These are phyloP conservation scores for Dichetophora obliterata DNA, from an alignment of 2,888 invertebrate species.

Conservation along the genomic window DNA sequence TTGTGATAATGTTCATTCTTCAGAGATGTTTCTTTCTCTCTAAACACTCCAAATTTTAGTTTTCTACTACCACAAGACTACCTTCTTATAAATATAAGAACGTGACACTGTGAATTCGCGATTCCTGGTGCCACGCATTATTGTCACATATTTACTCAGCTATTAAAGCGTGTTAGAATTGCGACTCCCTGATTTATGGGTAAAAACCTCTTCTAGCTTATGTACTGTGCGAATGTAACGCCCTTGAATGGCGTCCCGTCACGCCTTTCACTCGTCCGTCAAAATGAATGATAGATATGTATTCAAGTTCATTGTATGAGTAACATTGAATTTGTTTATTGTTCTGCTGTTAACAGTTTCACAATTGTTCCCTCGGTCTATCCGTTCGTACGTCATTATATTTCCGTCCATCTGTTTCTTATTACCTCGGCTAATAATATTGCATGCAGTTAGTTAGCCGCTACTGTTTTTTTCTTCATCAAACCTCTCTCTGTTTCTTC, in stretches of 20 bases:
- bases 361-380: neutral
- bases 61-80: too few species aligned
- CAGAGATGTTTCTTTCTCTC: too few species aligned
- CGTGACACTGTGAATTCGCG: too few species aligned
- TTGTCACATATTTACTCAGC: constrained; percentile 1
- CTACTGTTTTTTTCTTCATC: neutral
- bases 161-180: neutral
- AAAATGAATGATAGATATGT: neutral
- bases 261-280: neutral
- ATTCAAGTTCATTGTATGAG: neutral
- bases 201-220: neutral
- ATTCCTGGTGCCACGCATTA: too few species aligned
- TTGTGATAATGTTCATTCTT: too few species aligned
- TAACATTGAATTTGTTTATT: constrained; percentile 3
- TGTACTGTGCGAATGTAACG: neutral
- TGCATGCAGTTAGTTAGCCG: neutral
- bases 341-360: neutral
- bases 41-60: too few species aligned
- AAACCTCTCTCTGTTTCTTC: neutral
- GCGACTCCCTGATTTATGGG: constrained; percentile 9
- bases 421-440: too few species aligned
- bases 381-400: neutral
- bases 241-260: constrained; percentile 8
- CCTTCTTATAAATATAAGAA: too few species aligned
- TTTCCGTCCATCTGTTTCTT: too few species aligned